Base-by-base conservation (phyloP, 1,140 invertebrate species). In the Drosophila pachea region DNA sequence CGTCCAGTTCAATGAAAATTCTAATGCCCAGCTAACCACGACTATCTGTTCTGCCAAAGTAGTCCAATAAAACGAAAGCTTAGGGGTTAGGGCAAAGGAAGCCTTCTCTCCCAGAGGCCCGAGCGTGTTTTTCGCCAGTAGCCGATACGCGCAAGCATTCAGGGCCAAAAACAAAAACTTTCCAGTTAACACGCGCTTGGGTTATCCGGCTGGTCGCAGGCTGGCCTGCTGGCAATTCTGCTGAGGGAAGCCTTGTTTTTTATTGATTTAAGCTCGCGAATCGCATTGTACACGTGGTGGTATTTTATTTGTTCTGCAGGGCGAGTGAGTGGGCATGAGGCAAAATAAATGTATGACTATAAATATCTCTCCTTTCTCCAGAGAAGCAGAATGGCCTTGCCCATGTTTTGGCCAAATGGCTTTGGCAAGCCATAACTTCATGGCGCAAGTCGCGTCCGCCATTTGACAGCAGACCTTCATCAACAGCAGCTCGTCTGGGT, bases 291-390 rank as follows among this genome's bases (percentile, higher is more conserved):
- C 42, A 64, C 73, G 55, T 62, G 66, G 66, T 69, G 45, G 69
- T 49, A 69, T 76, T 83, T 83, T 78, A 82, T 83, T 74, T 73
- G 66, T 65, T 65, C 70, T 73, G 63, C 58, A 75, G 35, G 52
- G 4, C 45, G 14, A n/a, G 35, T 43, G n/a, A 29, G 38, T 50
- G 35, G 42, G 40, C 33, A 6, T 42, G 62, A 52, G 63, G 67
- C 71, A 40, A 59, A 68, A 82, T 78, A 83, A 78, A 78, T 78
- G 77, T 68, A 22, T 7, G 65, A 66, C 65, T 45, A 83, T 82
- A 82, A 82, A 83, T 82, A 71, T 74, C 58, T 35, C 38, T 32
- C 16, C 12, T 43, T 40, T 33, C 49, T 31, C 40, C 11, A 48
- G 49, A 16, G 9, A 1, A 2, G 2, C 5, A 7, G 5, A 43